These are phyloP conservation scores for Drosophila kikkawai DNA, from an alignment of 1,140 invertebrate species.

Conservation along the genomic window DNA sequence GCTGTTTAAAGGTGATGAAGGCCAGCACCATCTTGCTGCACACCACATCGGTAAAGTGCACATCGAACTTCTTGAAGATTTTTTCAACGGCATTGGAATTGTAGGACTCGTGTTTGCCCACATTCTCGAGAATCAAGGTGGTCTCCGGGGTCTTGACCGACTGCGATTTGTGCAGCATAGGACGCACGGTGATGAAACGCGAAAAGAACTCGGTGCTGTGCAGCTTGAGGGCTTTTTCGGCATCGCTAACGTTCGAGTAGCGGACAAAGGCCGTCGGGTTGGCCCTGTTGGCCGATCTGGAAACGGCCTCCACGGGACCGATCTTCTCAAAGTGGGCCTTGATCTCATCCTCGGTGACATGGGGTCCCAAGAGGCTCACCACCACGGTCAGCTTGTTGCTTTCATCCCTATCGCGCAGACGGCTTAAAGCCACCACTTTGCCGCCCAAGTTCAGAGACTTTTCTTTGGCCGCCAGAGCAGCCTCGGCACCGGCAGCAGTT, in stretches of 20 bases:
- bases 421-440: slow-evolving; percentile 21
- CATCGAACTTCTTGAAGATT: slow-evolving; percentile 65
- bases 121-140: slow-evolving; percentile 45
- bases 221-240: slow-evolving; percentile 50
- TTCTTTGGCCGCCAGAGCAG: slow-evolving; percentile 51
- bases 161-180: background rate
- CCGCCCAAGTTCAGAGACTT: slow-evolving; percentile 49
- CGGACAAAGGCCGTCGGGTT: slow-evolving; percentile 49
- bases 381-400: slow-evolving; percentile 41
- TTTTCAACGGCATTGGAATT: slow-evolving; percentile 39
- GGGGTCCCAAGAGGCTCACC: slow-evolving; percentile 43
- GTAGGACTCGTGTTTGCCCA: slow-evolving; percentile 36
- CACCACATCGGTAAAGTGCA: slow-evolving; percentile 44
- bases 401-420: background rate
- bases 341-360: slow-evolving; percentile 40
- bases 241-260: slow-evolving; percentile 17
- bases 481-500: slow-evolving; percentile 41
- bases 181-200: slow-evolving; percentile 58
- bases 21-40: slow-evolving; percentile 53
- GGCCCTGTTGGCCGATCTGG: slow-evolving; percentile 25
- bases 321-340: slow-evolving; percentile 48
- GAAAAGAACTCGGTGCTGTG: slow-evolving; percentile 55
- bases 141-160: slow-evolving; percentile 1
- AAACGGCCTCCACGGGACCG: slow-evolving; percentile 49
- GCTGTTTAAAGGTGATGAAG: slow-evolving; percentile 60